Percentiles rank a stretch among this genome's conserved stretches.
phyloP scores from a whole-genome alignment of 2,888 invertebrate species.

The Trachelus iudaicus region DNA sequence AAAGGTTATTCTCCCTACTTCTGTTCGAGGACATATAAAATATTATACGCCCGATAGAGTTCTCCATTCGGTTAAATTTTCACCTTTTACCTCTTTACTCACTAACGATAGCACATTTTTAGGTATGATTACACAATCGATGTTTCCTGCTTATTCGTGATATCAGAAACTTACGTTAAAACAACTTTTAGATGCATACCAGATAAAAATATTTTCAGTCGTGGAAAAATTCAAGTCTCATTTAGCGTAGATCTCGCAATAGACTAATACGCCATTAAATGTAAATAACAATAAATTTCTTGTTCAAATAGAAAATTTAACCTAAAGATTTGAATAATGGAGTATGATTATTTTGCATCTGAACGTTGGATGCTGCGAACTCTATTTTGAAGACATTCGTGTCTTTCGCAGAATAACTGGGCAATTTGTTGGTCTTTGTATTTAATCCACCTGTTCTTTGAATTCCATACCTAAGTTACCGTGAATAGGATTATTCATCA shows the following conservation, averaged over 20 bases:
- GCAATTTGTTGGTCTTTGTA: not conserved
- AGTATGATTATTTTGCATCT: not conserved
- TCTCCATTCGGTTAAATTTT: constrained; percentile 7
- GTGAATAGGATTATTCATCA: not conserved
- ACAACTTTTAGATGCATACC: too few species aligned
- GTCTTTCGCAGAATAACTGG: not conserved
- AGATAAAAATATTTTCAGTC: too few species aligned
- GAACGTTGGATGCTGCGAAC: not conserved
- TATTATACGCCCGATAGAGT: constrained; percentile 26
- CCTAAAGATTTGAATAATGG: not conserved
- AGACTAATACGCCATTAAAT: not conserved
- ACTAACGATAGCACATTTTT: not conserved
- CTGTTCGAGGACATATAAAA: constrained; percentile 33
- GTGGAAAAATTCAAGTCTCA: too few species aligned
- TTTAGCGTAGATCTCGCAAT: not conserved
- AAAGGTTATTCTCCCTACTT: constrained; percentile 30
- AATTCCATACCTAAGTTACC: not conserved
- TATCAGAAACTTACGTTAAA: too few species aligned
- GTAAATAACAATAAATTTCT: too few species aligned
- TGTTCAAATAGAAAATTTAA: not conserved
- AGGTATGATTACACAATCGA: not conserved
- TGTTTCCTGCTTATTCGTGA: not conserved
- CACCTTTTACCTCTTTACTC: not conserved
- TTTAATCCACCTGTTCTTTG: not conserved
- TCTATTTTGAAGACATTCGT: not conserved